phyloP scores from a whole-genome alignment of 2,797 vertebrate genomes.

The Peromyscus attwateri region DNA sequence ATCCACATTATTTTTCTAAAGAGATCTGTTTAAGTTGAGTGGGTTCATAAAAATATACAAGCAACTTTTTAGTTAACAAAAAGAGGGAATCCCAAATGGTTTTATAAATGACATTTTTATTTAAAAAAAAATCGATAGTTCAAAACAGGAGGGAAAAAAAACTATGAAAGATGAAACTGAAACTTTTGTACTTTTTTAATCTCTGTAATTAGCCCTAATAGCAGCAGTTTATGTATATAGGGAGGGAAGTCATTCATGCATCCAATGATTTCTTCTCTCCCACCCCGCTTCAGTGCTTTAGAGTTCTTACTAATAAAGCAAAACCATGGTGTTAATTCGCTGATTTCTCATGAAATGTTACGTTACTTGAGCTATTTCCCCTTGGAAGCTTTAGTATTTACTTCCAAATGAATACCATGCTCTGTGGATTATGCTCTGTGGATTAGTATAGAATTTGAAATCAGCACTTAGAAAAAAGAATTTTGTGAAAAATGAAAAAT shows the following conservation, averaged over 20 bases:
- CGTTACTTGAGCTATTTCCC: constrained; percentile 69
- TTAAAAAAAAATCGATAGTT: constrained; percentile 82
- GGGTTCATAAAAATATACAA: constrained; percentile 91
- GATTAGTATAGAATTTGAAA: constrained; percentile 69
- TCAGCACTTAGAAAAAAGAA: constrained; percentile 44
- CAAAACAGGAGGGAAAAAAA: constrained; percentile 83
- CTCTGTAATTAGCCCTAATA: constrained; percentile 78
- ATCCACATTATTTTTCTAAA: constrained; percentile 91
- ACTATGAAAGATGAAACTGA: constrained; percentile 79
- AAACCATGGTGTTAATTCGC: constrained; percentile 70
- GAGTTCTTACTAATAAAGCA: constrained; percentile 75
- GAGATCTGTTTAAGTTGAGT: constrained; percentile 91
- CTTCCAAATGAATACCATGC: constrained; percentile 76
- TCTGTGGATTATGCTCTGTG: constrained; percentile 52
- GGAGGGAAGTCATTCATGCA: constrained; percentile 65
- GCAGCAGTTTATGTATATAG: background rate
- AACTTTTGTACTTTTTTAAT: constrained; percentile 76
- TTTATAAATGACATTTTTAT: constrained; percentile 81
- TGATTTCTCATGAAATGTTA: constrained; percentile 72
- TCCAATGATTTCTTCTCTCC: constrained; percentile 47
- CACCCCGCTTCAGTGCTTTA: constrained; percentile 57
- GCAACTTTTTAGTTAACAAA: constrained; percentile 88
- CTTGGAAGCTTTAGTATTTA: constrained; percentile 72
- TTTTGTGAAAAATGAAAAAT: constrained; percentile 57
- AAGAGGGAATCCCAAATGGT: constrained; percentile 82